A percentile compares a stretch with the other conserved stretches of the same genome.
Conservation (phyloP, 2,113 vertebrate genomes). For the Catagonus wagneri region DNA sequence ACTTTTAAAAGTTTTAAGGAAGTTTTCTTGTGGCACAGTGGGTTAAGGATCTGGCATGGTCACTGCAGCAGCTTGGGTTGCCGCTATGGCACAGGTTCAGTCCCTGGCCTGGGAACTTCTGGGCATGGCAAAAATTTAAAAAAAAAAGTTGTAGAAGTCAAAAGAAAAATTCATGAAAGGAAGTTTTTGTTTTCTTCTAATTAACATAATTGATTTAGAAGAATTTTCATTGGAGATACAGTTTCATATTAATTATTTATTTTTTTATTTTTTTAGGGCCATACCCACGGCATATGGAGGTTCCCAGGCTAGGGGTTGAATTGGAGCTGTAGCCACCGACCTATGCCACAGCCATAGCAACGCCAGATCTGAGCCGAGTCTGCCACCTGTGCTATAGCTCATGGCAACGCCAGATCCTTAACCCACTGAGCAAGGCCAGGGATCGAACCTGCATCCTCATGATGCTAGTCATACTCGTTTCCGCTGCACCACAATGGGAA, state of each 20-base stretch:
- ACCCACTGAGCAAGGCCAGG: too few relatives aligned
- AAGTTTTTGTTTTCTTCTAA: slow-evolving; percentile 26
- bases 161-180: slow-evolving; percentile 37
- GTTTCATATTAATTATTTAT: slow-evolving; percentile 56
- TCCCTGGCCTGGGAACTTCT: background rate
- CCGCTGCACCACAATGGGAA: too few relatives aligned
- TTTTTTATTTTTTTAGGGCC: too few relatives aligned
- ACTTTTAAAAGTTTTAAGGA: background rate
- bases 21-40: background rate
- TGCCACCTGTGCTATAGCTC: too few relatives aligned
- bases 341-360: too few relatives aligned
- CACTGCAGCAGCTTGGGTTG: background rate
- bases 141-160: background rate
- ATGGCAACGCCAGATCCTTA: too few relatives aligned
- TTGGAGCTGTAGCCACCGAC: too few relatives aligned
- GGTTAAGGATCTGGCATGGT: background rate
- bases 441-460: too few relatives aligned
- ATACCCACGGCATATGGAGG: too few relatives aligned
- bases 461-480: too few relatives aligned
- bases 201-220: slow-evolving; percentile 19
- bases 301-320: too few relatives aligned
- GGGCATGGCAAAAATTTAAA: background rate
- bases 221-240: slow-evolving; percentile 13
- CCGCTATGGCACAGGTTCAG: background rate
- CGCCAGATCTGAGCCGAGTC: too few relatives aligned